Base-by-base conservation (phyloP, 2,113 vertebrate species). In the Aspiorhynchus laticeps region DNA sequence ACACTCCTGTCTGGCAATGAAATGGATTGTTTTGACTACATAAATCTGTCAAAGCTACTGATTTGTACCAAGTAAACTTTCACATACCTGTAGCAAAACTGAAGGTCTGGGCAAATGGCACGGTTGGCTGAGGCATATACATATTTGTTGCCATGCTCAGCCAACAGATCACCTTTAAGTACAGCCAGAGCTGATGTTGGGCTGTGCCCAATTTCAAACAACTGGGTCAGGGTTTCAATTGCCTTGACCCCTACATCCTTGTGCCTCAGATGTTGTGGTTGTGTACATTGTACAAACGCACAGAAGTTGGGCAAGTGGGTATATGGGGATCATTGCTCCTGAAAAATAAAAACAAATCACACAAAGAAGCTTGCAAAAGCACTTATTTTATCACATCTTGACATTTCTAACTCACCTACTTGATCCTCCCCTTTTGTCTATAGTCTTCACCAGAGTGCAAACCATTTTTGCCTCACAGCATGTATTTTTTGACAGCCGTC, bases 81-180 rank as follows among this genome's bases (percentile, higher is more conserved):
- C 11, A 65, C 61, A 56, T 8, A 56, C 53, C 53, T 63, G 59
- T 26, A 63, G 61, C 24, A 63, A 63, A 63, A 26, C 61, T 63
- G 61, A 63, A 63, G 61, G n/a, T 63, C 61, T 63, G n/a, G 61
- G n/a, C 61, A 63, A 63, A 63, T 24, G 61, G 61, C n/a, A 63
- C 9, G n/a, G 61, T 26, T 63, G n/a, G n/a, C 61, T 63, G 59
- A 63, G 59, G 24, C 59, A 63, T 61, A 61, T n/a, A n/a, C 59
- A 61, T 61, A 61, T 61, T 61, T 61, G 59, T 61, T 61, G 59
- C 24, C 59, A 61, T 61, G 59, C 59, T 61, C 59, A 61, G 24
- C 59, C 59, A 63, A 12, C 59, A 63, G 59, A 9, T 63, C 59
- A 63, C 59, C 26, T 63, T 63, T 63, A 26, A 63, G 59, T 63